Evolutionary conservation across 2,797 vertebrate species (phyloP), one percentile per base, ranked within the genome.

Genomic region (Rhodeus uyekii): DNA sequence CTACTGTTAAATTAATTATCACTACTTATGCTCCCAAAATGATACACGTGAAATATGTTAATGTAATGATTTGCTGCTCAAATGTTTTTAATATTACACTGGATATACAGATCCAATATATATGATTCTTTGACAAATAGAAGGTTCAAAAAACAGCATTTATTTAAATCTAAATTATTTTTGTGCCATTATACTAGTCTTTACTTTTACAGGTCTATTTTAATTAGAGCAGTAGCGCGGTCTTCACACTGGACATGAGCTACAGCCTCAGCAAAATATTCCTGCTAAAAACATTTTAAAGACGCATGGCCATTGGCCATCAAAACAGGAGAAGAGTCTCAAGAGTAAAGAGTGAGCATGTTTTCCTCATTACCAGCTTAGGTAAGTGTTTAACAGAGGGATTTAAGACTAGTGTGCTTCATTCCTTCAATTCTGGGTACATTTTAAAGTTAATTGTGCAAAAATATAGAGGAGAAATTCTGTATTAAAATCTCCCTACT

Each of bases 251-350:
- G 78, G 73, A 80, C 80, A 42, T n/a, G 16, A 38, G 44, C 71
- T 24, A 19, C 0, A 3, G 68, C 24, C 77, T 74, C 76, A 74
- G 53, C 4, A 69, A 87, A 80, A 83, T 46, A 38, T 46, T 24
- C 27, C 63, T 76, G 65, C 86, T 65, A 86, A 87, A 85, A 87
- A 80, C 75, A 80, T 73, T 81, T 61, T 67, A 83, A 84, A 82
- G 34, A 81, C 63, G 38, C 79, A 58, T 60, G 72, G 85, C 73
- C 74, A 80, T 29, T 44, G 76, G 73, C 75, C 73, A 76, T 60
- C 22, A 63, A 77, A 65, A 83, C 68, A 84, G 48, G 53, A 50
- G 48, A 72, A 63, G 0, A 22, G 46, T 53, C 74, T 19, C 24
- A 75, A 79, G 81, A 85, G 74, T 77, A 76, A 88, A 81, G 79